phyloP scores from a whole-genome alignment of 1,140 invertebrate species.

The Cydia fagiglandana region DNA sequence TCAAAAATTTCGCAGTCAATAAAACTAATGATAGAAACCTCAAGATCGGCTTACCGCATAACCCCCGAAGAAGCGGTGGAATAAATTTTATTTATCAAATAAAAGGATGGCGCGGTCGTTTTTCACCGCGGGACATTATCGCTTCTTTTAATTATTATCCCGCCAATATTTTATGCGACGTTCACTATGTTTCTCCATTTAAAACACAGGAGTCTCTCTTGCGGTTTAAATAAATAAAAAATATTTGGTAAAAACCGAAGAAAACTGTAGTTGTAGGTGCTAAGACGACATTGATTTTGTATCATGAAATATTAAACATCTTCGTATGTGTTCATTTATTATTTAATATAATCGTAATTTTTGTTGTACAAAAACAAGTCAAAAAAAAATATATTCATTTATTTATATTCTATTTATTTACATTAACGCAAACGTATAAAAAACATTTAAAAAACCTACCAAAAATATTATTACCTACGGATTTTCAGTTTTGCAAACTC shows the following conservation, averaged over 20 bases:
- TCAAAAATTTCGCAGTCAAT: not conserved
- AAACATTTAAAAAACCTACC: too few relatives aligned
- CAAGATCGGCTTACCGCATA: conserved; percentile 55
- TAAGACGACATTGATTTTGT: too few relatives aligned
- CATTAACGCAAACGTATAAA: too few relatives aligned
- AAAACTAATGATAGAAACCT: conserved; percentile 47
- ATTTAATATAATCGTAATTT: too few relatives aligned
- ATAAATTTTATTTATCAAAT: conserved; percentile 80
- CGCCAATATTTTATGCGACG: conserved; percentile 67
- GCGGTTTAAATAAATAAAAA: not conserved
- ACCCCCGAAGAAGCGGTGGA: conserved; percentile 62
- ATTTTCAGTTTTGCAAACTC: too few relatives aligned
- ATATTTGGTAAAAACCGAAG: not conserved
- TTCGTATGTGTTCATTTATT: too few relatives aligned
- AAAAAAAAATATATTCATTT: too few relatives aligned
- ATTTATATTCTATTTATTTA: too few relatives aligned
- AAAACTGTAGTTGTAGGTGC: too few relatives aligned
- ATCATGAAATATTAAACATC: too few relatives aligned
- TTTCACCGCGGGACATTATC: conserved; percentile 76
- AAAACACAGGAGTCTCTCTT: not conserved
- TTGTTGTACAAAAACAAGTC: too few relatives aligned
- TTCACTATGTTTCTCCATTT: conserved; percentile 31
- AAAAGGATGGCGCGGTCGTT: conserved; percentile 77
- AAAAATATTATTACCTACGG: too few relatives aligned
- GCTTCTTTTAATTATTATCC: conserved; percentile 79